phyloP scores from a whole-genome alignment of 2,113 vertebrate species.

The Neopipo cinnamomea region DNA sequence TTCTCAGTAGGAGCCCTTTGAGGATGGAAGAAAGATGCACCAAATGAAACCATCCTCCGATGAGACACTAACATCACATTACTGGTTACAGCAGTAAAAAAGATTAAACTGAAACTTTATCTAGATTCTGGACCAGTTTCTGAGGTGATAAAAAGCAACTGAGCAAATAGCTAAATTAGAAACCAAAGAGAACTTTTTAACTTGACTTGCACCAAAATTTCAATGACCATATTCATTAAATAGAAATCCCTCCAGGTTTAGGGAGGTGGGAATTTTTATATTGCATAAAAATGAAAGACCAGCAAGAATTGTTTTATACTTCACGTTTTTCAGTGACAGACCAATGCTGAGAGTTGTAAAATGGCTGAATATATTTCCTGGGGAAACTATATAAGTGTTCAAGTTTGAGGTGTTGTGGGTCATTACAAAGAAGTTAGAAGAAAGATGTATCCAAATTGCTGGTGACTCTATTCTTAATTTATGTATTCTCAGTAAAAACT shows the following conservation, averaged over 20 bases:
- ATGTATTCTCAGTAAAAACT: neutral
- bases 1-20: conserved; percentile 13
- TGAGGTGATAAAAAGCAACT: neutral
- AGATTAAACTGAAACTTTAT: conserved; percentile 12
- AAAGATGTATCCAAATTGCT: neutral
- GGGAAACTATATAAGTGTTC: neutral
- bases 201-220: neutral
- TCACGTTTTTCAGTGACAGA: neutral
- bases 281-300: neutral
- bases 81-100: neutral
- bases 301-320: neutral
- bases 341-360: neutral
- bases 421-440: neutral
- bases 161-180: neutral
- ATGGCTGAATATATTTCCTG: neutral
- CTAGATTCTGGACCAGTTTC: neutral
- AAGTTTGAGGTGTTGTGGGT: neutral
- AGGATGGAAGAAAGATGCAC: conserved; percentile 4
- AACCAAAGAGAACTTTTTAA: neutral
- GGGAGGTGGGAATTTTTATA: neutral
- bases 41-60: neutral
- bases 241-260: neutral
- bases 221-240: neutral
- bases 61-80: neutral
- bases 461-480: neutral